Evolutionary conservation across 2,888 invertebrate genomes (phyloP).

Genomic region (Bibio marci): DNA sequence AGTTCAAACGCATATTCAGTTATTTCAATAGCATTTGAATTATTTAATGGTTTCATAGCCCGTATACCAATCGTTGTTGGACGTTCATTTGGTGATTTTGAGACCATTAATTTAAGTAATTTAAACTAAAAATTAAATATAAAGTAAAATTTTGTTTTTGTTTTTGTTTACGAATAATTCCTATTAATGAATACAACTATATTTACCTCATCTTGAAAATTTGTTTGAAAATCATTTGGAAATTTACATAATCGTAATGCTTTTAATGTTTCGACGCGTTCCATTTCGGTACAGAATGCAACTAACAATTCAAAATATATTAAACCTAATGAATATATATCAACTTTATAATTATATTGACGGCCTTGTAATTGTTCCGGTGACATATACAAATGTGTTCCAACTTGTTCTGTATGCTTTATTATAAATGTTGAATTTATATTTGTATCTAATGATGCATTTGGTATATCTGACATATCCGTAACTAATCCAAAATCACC

Average conservation of each 20-base stretch:
- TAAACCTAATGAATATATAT: slow-evolving; percentile 86
- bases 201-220: slow-evolving; percentile 52
- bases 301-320: slow-evolving; percentile 85
- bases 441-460: slow-evolving; percentile 5
- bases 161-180: too few species aligned
- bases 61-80: slow-evolving; percentile 60
- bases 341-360: slow-evolving; percentile 78
- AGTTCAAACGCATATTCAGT: slow-evolving; percentile 36
- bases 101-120: slow-evolving; percentile 61
- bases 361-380: slow-evolving; percentile 74
- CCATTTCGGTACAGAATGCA: slow-evolving; percentile 83
- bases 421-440: slow-evolving; percentile 17
- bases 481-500: slow-evolving; percentile 99
- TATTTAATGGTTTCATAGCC: slow-evolving; percentile 39
- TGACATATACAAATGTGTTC: slow-evolving; percentile 95
- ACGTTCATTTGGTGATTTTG: slow-evolving; percentile 48
- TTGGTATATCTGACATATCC: slow-evolving; percentile 47
- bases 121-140: slow-evolving; percentile 35
- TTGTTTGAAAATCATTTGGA: slow-evolving; percentile 45
- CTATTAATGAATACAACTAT: slow-evolving; percentile 5
- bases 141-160: slow-evolving; percentile 13
- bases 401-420: slow-evolving; percentile 46
- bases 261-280: slow-evolving; percentile 53
- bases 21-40: slow-evolving; percentile 23
- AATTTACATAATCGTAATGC: slow-evolving; percentile 47